Base-by-base conservation (phyloP, 2,113 vertebrate genomes). In the Pterophyllum scalare region DNA sequence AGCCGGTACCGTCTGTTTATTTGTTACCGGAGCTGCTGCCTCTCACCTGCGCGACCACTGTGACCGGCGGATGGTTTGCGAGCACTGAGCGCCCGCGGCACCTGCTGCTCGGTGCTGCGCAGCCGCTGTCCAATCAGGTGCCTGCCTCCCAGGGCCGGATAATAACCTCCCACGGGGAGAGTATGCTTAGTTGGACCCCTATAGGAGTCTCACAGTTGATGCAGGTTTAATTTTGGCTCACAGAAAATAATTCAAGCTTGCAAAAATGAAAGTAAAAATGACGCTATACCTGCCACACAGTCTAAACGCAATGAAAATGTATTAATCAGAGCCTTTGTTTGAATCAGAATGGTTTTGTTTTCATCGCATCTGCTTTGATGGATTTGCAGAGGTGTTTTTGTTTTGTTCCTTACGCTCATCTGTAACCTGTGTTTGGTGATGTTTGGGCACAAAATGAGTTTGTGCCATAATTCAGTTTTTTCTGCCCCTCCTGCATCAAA, bases 41-140 rank as follows among this genome's bases (percentile, higher is more conserved):
- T 28, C 22, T 59, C 11, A 60, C 59, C 61, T 61, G 87, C 13
- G 33, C 40, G 19, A 9, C 3, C 26, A 75, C 85, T 75, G 91
- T 65, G 75, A 59, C 58, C 57, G 77, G 90, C 90, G 67, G 89
- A 93, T 90, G 94, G 94, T 10, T 22, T 93, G 38, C 26, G 95
- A 8, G 20, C 94, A 91, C 1, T 75, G 95, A 94, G 91, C 94
- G 94, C 95, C 95, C 95, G 94, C 91, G 2, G 24, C 87, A 89
- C 85, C 87, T 87, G 87, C 56, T 38, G 22, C 62, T 77, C 4
- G 74, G 74, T 81, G 24, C 83, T 28, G 62, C 79, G 40, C 22
- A 57, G 64, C 26, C 60, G 7, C 59, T 2, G 5, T 1, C 89
- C 89, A 91, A 91, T 91, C 87, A 87, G 84, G 19, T 8, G 58